Evolutionary conservation across 2,888 invertebrate genomes (phyloP).

Genomic region (Eudemis profundana): DNA sequence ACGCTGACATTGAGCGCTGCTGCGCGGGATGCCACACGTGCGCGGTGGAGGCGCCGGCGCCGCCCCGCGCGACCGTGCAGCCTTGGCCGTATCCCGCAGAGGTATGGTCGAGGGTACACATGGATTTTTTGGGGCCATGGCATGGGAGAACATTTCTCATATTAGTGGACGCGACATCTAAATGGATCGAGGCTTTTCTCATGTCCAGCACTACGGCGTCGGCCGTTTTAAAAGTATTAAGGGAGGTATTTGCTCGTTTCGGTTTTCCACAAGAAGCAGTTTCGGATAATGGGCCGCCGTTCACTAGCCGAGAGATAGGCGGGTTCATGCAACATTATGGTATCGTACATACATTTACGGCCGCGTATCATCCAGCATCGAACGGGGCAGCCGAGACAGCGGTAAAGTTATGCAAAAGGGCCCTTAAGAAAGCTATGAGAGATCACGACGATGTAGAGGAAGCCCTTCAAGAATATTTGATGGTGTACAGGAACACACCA

Average conservation of each 20-base stretch:
- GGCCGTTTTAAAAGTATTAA: background rate
- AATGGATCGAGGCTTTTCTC: background rate
- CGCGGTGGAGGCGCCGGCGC: constrained; percentile 3
- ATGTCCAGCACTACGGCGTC: background rate
- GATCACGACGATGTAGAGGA: background rate
- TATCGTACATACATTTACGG: background rate
- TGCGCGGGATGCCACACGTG: background rate
- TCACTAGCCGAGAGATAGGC: background rate
- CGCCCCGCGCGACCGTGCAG: constrained; percentile 1
- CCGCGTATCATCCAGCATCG: background rate
- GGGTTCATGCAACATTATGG: background rate
- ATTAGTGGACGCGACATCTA: background rate
- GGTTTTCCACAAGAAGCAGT: background rate
- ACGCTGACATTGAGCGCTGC: too few relatives aligned
- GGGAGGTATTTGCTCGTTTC: background rate
- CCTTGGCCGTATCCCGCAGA: background rate
- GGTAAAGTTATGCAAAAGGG: background rate
- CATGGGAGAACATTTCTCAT: background rate
- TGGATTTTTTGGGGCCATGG: background rate
- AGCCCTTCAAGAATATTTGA: background rate
- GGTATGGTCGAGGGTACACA: background rate
- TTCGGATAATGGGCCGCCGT: background rate
- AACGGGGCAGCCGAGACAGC: background rate
- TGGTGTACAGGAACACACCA: background rate
- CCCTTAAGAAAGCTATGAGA: background rate